Percentiles rank a stretch among this genome's conserved stretches.
phyloP scores from a whole-genome alignment of 2,888 invertebrate species.

The Chalcosyrphus nemorum region DNA sequence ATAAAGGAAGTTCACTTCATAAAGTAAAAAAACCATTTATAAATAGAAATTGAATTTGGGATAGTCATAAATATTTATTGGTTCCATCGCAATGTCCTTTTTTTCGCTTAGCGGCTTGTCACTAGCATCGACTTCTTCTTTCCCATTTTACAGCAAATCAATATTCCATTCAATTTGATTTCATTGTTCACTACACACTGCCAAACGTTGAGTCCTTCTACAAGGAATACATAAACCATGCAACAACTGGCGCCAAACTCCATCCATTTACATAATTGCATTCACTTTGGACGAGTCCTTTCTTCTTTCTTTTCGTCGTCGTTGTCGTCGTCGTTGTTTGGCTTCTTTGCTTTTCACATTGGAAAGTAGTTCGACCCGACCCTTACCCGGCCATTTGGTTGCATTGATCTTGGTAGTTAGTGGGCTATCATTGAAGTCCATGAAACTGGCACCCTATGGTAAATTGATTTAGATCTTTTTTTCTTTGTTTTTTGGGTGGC shows the following conservation, averaged over 20 bases:
- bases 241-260: conserved; percentile 60
- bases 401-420: conserved; percentile 41
- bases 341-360: conserved; percentile 21
- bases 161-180: conserved; percentile 61
- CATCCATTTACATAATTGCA: conserved; percentile 69
- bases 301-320: background rate
- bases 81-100: background rate
- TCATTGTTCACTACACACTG: conserved; percentile 21
- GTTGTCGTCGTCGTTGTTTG: too few species aligned
- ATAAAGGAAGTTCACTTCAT: too few species aligned
- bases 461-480: conserved; percentile 6
- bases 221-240: conserved; percentile 41
- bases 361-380: too few species aligned
- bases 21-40: conserved; percentile 8
- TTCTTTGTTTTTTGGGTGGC: too few species aligned
- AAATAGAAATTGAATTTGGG: conserved; percentile 33
- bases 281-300: conserved; percentile 41
- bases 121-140: background rate
- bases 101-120: background rate
- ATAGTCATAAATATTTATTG: conserved; percentile 45
- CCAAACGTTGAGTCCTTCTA: conserved; percentile 29
- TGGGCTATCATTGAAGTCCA: conserved; percentile 12
- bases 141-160: conserved; percentile 43
- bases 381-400: conserved; percentile 36
- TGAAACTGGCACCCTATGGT: conserved; percentile 4